phyloP scores from a whole-genome alignment of 2,113 vertebrate species.

The Ivindomyrus marchei region DNA sequence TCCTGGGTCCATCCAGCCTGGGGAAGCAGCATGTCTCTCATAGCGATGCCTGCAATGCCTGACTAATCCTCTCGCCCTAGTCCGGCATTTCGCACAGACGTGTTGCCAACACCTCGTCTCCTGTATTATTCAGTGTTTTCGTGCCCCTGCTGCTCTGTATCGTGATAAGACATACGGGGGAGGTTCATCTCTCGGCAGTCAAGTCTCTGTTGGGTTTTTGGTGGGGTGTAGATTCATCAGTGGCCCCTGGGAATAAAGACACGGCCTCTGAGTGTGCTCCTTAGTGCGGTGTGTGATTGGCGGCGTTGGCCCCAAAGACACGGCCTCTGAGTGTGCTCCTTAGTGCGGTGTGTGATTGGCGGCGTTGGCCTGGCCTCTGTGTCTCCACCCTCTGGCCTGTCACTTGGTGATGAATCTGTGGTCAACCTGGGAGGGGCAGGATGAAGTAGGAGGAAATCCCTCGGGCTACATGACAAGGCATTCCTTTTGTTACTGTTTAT shows the following conservation, averaged over 20 bases:
- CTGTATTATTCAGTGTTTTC: constrained; percentile 18
- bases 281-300: too few species aligned
- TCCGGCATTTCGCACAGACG: neutral
- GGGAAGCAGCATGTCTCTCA: neutral
- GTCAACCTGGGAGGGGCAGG: neutral
- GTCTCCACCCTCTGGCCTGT: neutral
- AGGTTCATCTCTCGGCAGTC: neutral
- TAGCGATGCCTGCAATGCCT: neutral
- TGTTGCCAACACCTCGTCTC: constrained; percentile 3
- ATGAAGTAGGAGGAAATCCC: neutral
- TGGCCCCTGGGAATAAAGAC: neutral
- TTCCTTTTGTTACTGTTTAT: neutral
- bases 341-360: neutral
- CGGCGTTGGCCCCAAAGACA: too few species aligned
- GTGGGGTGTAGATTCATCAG: neutral
- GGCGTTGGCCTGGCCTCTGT: neutral
- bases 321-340: neutral
- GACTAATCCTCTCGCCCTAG: neutral
- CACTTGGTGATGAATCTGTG: neutral
- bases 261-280: too few species aligned
- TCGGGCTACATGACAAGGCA: neutral
- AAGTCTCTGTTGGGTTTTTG: neutral
- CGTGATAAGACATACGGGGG: neutral
- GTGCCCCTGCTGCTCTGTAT: neutral
- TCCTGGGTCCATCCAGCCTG: neutral